Conservation (phyloP, 2,113 vertebrate species). For the Nothobranchius furzeri region DNA sequence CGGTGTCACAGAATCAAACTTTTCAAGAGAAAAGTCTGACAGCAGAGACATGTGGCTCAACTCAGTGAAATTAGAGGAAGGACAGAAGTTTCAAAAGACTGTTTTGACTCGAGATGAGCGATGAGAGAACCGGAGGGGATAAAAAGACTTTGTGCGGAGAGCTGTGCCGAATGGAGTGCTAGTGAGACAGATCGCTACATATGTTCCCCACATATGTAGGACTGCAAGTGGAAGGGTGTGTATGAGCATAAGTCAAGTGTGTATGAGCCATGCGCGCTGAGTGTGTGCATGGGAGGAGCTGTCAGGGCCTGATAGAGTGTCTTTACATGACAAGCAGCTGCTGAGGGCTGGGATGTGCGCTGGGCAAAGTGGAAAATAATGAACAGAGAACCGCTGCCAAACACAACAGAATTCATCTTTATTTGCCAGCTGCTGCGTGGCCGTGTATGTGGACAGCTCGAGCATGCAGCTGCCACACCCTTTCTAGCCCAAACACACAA, state of each 20-base stretch:
- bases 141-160: slow-evolving; percentile 54
- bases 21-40: slow-evolving; percentile 31
- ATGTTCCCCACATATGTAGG: slow-evolving; percentile 74
- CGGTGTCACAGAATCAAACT: slow-evolving; percentile 18
- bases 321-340: slow-evolving; percentile 94
- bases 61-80: slow-evolving; percentile 47
- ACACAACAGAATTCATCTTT: slow-evolving; percentile 94
- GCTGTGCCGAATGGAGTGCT: slow-evolving; percentile 55
- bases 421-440: slow-evolving; percentile 88
- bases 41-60: slow-evolving; percentile 57
- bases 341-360: slow-evolving; percentile 87
- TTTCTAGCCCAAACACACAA: slow-evolving; percentile 37
- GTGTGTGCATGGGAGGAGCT: slow-evolving; percentile 80
- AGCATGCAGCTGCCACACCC: slow-evolving; percentile 74
- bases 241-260: slow-evolving; percentile 54
- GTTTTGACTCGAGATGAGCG: slow-evolving; percentile 61
- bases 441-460: slow-evolving; percentile 75
- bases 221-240: slow-evolving; percentile 24
- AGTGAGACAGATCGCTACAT: slow-evolving; percentile 77
- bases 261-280: slow-evolving; percentile 53
- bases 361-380: slow-evolving; percentile 90
- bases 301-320: slow-evolving; percentile 95
- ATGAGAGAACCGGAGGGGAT: slow-evolving; percentile 58
- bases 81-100: slow-evolving; percentile 37
- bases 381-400: slow-evolving; percentile 82